phyloP scores from a whole-genome alignment of 2,797 vertebrate species.

The Sebastes hubbsi region DNA sequence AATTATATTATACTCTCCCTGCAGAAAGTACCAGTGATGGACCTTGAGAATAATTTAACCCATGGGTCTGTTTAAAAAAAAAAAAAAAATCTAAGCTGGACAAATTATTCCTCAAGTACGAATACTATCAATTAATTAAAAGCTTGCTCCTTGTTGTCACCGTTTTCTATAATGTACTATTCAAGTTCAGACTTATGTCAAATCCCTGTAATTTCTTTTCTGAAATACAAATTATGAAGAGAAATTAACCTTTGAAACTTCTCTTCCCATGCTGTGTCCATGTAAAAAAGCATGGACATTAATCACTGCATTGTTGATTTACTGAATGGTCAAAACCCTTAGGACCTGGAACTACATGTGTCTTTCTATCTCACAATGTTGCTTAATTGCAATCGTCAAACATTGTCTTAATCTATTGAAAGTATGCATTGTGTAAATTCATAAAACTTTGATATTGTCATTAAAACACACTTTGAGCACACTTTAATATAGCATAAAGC shows the following conservation, averaged over 20 bases:
- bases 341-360: neutral
- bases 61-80: neutral
- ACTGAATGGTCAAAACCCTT: neutral
- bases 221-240: constrained; percentile 14
- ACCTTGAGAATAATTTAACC: neutral
- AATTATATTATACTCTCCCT: neutral
- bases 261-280: neutral
- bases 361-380: neutral
- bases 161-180: neutral
- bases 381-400: neutral
- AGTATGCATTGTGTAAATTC: neutral
- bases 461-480: neutral
- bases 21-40: neutral
- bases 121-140: neutral
- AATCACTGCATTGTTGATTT: constrained; percentile 10
- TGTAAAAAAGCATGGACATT: neutral
- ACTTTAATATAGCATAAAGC: neutral
- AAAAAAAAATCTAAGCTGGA: neutral
- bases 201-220: constrained; percentile 30
- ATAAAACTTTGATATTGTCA: neutral
- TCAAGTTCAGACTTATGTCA: neutral
- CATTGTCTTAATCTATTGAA: neutral
- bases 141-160: neutral
- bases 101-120: neutral
- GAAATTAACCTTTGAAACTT: constrained; percentile 16